Percentiles rank a stretch among this genome's conserved stretches.
phyloP scores from a whole-genome alignment of 2,113 vertebrate genomes.

The Gorsachius goisagi region DNA sequence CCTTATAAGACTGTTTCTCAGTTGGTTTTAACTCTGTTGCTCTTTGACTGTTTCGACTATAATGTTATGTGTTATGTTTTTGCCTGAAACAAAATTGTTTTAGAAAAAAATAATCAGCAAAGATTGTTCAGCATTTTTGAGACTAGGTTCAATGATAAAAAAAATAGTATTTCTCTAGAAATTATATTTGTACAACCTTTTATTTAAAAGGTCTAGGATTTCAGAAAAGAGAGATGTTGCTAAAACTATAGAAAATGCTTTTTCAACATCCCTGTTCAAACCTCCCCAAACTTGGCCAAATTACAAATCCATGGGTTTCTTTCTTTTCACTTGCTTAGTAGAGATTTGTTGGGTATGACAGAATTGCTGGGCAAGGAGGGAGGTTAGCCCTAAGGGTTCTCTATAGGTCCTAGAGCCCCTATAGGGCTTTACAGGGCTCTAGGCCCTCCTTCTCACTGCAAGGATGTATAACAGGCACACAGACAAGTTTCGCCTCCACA shows the following conservation, averaged over 20 bases:
- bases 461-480: neutral
- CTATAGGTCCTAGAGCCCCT: neutral
- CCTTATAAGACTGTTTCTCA: neutral
- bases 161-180: neutral
- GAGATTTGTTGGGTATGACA: neutral
- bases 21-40: neutral
- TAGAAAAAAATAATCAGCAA: neutral
- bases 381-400: neutral
- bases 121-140: neutral
- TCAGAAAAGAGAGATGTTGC: neutral
- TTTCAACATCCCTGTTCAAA: neutral
- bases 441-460: neutral
- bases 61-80: neutral
- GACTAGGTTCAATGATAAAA: neutral
- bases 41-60: neutral
- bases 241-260: neutral
- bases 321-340: neutral
- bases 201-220: neutral
- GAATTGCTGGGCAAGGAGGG: neutral
- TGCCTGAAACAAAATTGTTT: neutral
- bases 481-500: neutral
- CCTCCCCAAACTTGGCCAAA: neutral
- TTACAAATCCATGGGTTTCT: neutral
- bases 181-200: neutral
- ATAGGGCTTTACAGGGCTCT: neutral